These are phyloP conservation scores for Neoascia interrupta DNA, from an alignment of 2,888 invertebrate genomes.

Conservation along the genomic window DNA sequence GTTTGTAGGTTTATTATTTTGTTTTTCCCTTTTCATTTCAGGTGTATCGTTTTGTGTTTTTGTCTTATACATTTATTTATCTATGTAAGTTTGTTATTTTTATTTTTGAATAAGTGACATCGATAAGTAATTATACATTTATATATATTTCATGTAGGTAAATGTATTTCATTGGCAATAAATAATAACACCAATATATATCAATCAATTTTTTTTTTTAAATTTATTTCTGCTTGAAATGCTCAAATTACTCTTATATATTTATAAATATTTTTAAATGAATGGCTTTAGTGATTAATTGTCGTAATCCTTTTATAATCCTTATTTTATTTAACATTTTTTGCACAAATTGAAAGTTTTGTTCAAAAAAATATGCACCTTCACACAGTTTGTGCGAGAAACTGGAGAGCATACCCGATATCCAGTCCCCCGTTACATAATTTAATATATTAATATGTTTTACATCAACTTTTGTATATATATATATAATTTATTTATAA, in stretches of 20 bases:
- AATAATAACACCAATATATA: background rate
- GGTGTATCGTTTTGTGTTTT: background rate
- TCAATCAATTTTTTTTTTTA: background rate
- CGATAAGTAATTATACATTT: conserved; percentile 52
- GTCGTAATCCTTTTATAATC: background rate
- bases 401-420: too few relatives aligned
- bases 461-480: background rate
- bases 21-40: background rate
- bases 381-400: too few relatives aligned
- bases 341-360: too few relatives aligned
- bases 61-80: conserved; percentile 4
- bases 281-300: background rate
- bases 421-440: too few relatives aligned
- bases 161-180: conserved; percentile 29
- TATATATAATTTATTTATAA: background rate
- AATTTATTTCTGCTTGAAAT: conserved; percentile 12
- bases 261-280: background rate
- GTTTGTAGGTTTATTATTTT: conserved; percentile 32
- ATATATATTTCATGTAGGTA: conserved; percentile 13
- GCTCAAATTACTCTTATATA: conserved; percentile 1
- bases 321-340: background rate
- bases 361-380: too few relatives aligned
- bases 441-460: background rate
- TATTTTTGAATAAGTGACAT: conserved; percentile 42
- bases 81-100: background rate